Base-by-base conservation (phyloP, 1,140 invertebrate genomes). In the Schmidtea mediterranea region DNA sequence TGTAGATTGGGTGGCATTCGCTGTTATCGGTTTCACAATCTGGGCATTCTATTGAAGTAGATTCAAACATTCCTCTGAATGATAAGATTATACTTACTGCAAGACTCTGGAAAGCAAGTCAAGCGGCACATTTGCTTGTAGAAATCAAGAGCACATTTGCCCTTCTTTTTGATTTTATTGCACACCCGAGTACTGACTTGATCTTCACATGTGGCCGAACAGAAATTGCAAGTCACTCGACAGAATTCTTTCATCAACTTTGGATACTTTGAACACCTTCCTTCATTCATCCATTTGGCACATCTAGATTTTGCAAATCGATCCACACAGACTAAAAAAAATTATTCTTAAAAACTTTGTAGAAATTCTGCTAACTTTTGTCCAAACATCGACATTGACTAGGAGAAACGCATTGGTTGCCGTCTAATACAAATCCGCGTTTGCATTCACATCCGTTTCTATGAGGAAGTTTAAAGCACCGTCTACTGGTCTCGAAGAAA, bases 361-460 rank as follows among this genome's bases (percentile, higher is more conserved):
- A 32, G 26, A 32, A 32, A 32, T 32, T 32, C 10, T 6, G 3
- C 10, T 6, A 6, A 32, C 26, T 32, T 32, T 32, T 32, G 26
- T 48, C 38, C 10, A 48, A 24, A 32, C 46, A 48, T 18, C n/a
- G 15, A 24, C 46, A 48, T 21, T 48, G 46, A 18, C 22, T 37
- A 43, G 46, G 46, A 15, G 15, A 8, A 12, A 48, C 46, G 24
- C 46, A 48, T 24, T 23, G 18, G 6, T 18, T 48, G 23, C 46
- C 46, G 15, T 48, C 46, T n/a, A 48, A 24, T 23, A 48, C 16
- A 15, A 22, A 48, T 13, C 46, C 46, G 16, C n/a, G 36, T 21
- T 48, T 48, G 15, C 46, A 48, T 18, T 40, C 15, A 37, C 46
- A 48, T 2, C 46, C 46, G 9, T 48, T 23, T n/a, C 36, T n/a